These are phyloP conservation scores for Heliothis peltigera DNA, from an alignment of 2,888 invertebrate genomes.

Conservation along the genomic window DNA sequence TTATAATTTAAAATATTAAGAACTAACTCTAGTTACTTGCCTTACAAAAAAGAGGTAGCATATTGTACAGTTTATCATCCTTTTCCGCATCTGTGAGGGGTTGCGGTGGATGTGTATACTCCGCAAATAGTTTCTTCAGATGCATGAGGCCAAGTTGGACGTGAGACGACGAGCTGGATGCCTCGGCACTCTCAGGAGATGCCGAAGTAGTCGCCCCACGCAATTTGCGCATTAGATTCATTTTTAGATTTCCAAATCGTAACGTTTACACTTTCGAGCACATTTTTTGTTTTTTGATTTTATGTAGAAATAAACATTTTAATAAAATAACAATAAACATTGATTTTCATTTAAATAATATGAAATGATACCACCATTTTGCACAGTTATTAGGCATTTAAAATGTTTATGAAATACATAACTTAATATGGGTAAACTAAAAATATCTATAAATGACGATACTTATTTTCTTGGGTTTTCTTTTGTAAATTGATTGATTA, in stretches of 20 bases:
- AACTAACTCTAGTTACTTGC: slow-evolving; percentile 84
- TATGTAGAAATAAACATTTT: slow-evolving; percentile 50
- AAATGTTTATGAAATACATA: slow-evolving; percentile 32
- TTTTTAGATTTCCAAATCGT: slow-evolving; percentile 73
- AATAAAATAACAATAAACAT: slow-evolving; percentile 61
- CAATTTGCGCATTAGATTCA: slow-evolving; percentile 98
- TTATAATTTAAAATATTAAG: not conserved
- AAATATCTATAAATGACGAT: slow-evolving; percentile 32
- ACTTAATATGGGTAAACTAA: slow-evolving; percentile 26
- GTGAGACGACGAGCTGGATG: slow-evolving; percentile 92
- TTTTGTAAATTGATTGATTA: slow-evolving; percentile 59
- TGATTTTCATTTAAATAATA: slow-evolving; percentile 42
- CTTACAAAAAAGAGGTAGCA: slow-evolving; percentile 99
- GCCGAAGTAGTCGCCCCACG: slow-evolving; percentile 89
- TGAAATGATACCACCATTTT: slow-evolving; percentile 41
- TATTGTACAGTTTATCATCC: slow-evolving; percentile 98
- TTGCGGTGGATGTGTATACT: slow-evolving; percentile 97
- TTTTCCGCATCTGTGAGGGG: slow-evolving; percentile 94
- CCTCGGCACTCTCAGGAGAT: slow-evolving; percentile 89
- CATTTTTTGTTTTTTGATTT: slow-evolving; percentile 45
- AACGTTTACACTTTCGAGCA: slow-evolving; percentile 40
- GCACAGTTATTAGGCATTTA: slow-evolving; percentile 21
- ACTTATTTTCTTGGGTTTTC: slow-evolving; percentile 50
- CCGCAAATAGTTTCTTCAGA: slow-evolving; percentile 98
- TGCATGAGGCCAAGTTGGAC: slow-evolving; percentile 98